These are phyloP conservation scores for Archocentrus centrarchus DNA, from an alignment of 2,113 vertebrate genomes.

Conservation along the genomic window DNA sequence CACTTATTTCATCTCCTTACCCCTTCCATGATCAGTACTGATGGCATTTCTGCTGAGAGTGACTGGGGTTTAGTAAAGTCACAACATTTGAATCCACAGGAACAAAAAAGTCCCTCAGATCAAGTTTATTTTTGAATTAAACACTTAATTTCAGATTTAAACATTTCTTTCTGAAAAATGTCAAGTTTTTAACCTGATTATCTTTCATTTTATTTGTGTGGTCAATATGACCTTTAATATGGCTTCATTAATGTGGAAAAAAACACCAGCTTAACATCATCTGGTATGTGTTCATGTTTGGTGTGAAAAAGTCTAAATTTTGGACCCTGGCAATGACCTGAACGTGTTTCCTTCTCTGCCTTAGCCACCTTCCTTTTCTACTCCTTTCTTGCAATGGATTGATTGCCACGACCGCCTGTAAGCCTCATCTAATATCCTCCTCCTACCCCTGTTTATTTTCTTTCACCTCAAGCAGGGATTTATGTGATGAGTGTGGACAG, in stretches of 20 bases:
- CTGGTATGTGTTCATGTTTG: background rate
- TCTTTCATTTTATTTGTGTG: background rate
- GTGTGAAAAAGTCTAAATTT: background rate
- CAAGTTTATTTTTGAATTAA: background rate
- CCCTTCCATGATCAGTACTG: background rate
- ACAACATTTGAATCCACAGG: slow-evolving; percentile 6
- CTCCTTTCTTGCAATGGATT: slow-evolving; percentile 39
- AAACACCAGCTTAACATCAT: background rate
- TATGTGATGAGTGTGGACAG: slow-evolving; percentile 30
- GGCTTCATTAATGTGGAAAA: background rate
- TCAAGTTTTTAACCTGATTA: background rate
- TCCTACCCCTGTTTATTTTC: slow-evolving; percentile 25
- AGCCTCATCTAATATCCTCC: slow-evolving; percentile 11
- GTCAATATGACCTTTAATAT: background rate
- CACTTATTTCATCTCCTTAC: background rate
- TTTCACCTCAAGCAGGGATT: slow-evolving; percentile 52
- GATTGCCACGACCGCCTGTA: slow-evolving; percentile 38
- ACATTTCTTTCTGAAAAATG: background rate
- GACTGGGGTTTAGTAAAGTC: background rate
- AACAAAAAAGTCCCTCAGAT: background rate
- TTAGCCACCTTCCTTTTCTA: slow-evolving; percentile 78
- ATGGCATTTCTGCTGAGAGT: slow-evolving; percentile 8
- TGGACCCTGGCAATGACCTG: slow-evolving; percentile 1
- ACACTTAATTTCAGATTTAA: background rate
- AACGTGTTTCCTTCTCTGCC: slow-evolving; percentile 8